These are phyloP conservation scores for Netelia melanura DNA, from an alignment of 2,888 invertebrate species.

Conservation along the genomic window DNA sequence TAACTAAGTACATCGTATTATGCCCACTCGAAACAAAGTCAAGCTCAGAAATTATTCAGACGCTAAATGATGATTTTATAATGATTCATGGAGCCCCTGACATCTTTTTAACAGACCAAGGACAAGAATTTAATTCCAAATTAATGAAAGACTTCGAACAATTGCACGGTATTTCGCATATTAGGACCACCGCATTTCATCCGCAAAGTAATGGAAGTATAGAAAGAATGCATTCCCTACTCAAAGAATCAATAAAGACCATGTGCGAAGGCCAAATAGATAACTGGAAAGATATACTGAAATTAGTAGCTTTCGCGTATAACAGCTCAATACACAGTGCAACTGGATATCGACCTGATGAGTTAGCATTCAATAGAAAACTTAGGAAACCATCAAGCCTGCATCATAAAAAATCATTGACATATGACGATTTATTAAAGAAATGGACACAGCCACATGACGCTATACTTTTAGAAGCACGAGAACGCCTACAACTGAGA, in stretches of 20 bases:
- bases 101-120: constrained; percentile 51
- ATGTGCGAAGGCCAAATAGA: constrained; percentile 31
- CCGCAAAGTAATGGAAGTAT: constrained; percentile 63
- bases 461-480: not conserved
- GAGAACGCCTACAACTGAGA: constrained; percentile 35
- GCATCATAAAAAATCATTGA: constrained; percentile 42
- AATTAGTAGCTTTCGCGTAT: constrained; percentile 53
- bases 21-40: constrained; percentile 70
- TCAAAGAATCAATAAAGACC: constrained; percentile 45
- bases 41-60: constrained; percentile 63
- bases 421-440: constrained; percentile 51
- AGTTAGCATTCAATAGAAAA: constrained; percentile 58
- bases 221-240: constrained; percentile 51
- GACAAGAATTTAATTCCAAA: constrained; percentile 48
- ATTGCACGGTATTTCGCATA: constrained; percentile 51
- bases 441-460: constrained; percentile 56
- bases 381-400: constrained; percentile 54
- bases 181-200: constrained; percentile 57
- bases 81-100: constrained; percentile 59
- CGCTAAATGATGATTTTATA: constrained; percentile 49
- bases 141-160: constrained; percentile 60
- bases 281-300: constrained; percentile 47
- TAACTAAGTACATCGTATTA: constrained; percentile 68
- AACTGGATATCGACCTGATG: constrained; percentile 57
- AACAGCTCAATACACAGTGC: constrained; percentile 52